A percentile compares a stretch with the other conserved stretches of the same genome.
These are phyloP conservation scores for Anorthoa munda DNA, from an alignment of 2,888 invertebrate genomes.

Conservation along the genomic window DNA sequence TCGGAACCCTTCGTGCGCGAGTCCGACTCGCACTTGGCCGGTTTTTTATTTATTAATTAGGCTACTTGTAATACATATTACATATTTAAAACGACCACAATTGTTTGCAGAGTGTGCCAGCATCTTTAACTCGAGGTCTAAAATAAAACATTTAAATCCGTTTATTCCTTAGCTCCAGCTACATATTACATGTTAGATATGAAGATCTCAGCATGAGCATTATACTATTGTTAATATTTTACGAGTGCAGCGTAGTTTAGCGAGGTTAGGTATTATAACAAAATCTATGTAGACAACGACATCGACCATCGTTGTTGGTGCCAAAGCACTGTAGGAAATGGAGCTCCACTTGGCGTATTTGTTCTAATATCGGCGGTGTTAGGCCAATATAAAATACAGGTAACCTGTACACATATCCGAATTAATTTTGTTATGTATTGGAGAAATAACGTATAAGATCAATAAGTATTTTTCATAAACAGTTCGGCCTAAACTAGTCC, in stretches of 20 bases:
- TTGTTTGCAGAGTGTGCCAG: neutral
- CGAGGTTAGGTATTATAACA: conserved; percentile 60
- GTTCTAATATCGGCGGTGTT: neutral
- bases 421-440: neutral
- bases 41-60: neutral
- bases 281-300: conserved; percentile 38
- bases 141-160: neutral
- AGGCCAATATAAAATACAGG: neutral
- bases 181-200: conserved; percentile 64
- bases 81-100: neutral
- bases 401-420: neutral
- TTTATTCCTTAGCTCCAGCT: conserved; percentile 46
- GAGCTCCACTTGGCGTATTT: neutral
- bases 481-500: no score
- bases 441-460: neutral
- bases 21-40: no score
- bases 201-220: conserved; percentile 67
- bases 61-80: no score
- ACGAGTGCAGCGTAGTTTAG: conserved; percentile 67
- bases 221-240: conserved; percentile 64
- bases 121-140: neutral
- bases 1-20: no score
- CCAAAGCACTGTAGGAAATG: neutral
- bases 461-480: neutral
- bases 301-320: conserved; percentile 11